Conservation (phyloP, 2,888 invertebrate species). For the Augiades crinisus region DNA sequence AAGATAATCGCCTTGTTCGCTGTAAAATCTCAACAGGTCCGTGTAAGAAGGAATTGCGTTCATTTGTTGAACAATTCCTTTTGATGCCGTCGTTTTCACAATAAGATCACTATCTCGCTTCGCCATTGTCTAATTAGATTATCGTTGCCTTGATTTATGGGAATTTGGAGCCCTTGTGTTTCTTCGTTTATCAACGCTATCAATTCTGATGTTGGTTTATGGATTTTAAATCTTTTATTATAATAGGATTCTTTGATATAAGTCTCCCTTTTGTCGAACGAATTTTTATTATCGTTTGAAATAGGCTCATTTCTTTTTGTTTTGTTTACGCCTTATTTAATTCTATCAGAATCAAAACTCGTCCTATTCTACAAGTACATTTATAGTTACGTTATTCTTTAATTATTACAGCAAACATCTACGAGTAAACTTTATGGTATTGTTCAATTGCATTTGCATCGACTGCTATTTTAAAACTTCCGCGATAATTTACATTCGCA, state of each 20-base stretch:
- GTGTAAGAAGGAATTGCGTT: slow-evolving; percentile 25
- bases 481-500: neutral
- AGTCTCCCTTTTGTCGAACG: neutral
- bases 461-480: neutral
- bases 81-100: slow-evolving; percentile 24
- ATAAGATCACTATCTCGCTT: slow-evolving; percentile 22
- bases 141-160: slow-evolving; percentile 12
- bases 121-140: slow-evolving; percentile 21
- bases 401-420: too few species aligned
- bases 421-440: neutral
- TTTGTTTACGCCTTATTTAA: too few species aligned
- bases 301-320: too few species aligned
- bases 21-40: slow-evolving; percentile 26
- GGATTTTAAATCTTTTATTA: neutral
- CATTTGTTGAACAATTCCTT: slow-evolving; percentile 21
- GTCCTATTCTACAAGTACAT: too few species aligned
- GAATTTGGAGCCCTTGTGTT: slow-evolving; percentile 5
- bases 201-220: neutral
- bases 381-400: too few species aligned
- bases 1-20: slow-evolving; percentile 22
- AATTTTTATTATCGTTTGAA: neutral
- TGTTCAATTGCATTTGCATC: neutral
- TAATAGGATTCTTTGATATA: neutral
- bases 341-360: neutral
- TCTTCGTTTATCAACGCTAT: neutral